Percentiles rank a stretch among this genome's conserved stretches.
Evolutionary conservation across 1,140 invertebrate species (phyloP).

Genomic region (Onthophagus taurus): DNA sequence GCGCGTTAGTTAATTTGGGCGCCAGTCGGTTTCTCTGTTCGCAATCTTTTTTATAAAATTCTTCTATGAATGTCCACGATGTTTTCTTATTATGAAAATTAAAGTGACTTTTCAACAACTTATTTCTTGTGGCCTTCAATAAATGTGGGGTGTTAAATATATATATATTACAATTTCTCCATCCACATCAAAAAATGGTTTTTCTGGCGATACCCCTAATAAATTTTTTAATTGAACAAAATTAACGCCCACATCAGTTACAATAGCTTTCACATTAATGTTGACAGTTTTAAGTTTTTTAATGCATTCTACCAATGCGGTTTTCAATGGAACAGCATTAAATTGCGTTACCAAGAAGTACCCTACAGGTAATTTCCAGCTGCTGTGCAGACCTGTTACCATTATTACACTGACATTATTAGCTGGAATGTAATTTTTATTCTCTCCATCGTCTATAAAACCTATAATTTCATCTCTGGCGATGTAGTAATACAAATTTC

Average conservation of each 20-base stretch:
- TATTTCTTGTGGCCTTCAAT: slow-evolving; percentile 21
- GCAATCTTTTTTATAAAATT: slow-evolving; percentile 15
- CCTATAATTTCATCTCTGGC: slow-evolving; percentile 10
- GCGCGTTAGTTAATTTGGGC: slow-evolving; percentile 25
- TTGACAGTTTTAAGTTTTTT: slow-evolving; percentile 17
- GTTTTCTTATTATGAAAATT: not conserved
- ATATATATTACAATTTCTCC: slow-evolving; percentile 20
- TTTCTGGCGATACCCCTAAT: slow-evolving; percentile 16
- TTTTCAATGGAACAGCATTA: no score
- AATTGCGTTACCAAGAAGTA: slow-evolving; percentile 20
- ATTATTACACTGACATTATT: slow-evolving; percentile 13
- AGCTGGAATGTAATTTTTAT: slow-evolving; percentile 2
- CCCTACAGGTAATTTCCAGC: slow-evolving; percentile 27
- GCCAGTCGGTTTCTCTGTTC: slow-evolving; percentile 10
- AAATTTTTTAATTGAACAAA: slow-evolving; percentile 20
- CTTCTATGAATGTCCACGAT: not conserved
- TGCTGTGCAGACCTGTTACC: slow-evolving; percentile 19
- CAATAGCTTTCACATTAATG: slow-evolving; percentile 19
- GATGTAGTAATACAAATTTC: slow-evolving; percentile 2
- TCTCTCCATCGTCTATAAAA: not conserved
- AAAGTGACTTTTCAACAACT: slow-evolving; percentile 20
- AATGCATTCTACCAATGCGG: slow-evolving; percentile 19
- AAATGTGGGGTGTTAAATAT: slow-evolving; percentile 25
- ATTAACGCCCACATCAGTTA: slow-evolving; percentile 21
- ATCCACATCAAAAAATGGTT: slow-evolving; percentile 21